Conservation (phyloP, 1,140 invertebrate genomes). For the Drosophila sproati region DNA sequence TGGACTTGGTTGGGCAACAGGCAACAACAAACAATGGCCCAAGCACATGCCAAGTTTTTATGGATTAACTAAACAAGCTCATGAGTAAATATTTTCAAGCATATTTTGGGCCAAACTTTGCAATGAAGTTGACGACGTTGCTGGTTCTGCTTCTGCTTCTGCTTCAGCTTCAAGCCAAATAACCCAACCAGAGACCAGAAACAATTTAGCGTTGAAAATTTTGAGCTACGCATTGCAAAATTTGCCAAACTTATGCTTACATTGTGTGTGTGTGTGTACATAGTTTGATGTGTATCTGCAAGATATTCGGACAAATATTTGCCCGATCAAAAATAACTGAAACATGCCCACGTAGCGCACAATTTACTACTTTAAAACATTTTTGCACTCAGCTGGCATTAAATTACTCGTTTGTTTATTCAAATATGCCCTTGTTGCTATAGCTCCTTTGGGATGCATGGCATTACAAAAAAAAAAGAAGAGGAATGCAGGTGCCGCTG, state of each 20-base stretch:
- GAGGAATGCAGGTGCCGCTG: background rate
- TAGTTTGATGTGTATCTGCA: conserved; percentile 45
- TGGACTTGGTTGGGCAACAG: conserved; percentile 2
- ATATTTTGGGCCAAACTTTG: conserved; percentile 71
- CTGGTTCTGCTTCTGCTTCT: background rate
- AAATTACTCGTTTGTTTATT: background rate
- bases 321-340: conserved; percentile 50
- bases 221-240: conserved; percentile 77
- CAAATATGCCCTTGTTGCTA: background rate
- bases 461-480: no score
- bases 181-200: conserved; percentile 52
- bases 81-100: conserved; percentile 79
- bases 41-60: conserved; percentile 70
- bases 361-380: conserved; percentile 32
- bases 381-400: conserved; percentile 9
- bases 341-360: conserved; percentile 43
- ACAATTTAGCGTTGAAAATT: conserved; percentile 77
- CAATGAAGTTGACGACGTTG: conserved; percentile 55
- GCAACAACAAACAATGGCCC: conserved; percentile 1
- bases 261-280: background rate
- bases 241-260: conserved; percentile 31
- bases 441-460: background rate
- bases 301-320: conserved; percentile 76
- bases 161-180: background rate
- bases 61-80: conserved; percentile 81